Evolutionary conservation across 2,888 invertebrate genomes (phyloP), one percentile per base, ranked within the genome.

Genomic region (Neuroscelio doddi): DNA sequence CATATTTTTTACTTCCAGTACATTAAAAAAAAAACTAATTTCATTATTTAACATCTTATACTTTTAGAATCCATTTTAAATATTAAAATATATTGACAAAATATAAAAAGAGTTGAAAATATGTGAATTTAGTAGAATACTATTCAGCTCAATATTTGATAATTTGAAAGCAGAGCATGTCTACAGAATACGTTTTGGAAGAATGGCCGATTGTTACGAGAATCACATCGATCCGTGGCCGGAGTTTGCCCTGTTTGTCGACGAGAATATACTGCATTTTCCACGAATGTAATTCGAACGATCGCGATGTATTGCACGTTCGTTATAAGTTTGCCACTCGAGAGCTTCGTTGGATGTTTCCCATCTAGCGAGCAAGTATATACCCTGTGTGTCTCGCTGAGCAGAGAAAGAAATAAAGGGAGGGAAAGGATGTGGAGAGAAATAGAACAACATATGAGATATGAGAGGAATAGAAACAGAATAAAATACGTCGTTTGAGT

Each of bases 271-370:
- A 52, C 52, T 52, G 44, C 52, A 52, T 52, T 52, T 52, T 52
- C 52, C 52, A 34, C 64, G 56, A 38, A 64, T 58, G 56, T 53
- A 58, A 64, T 64, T 64, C 64, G 64, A 64, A 47, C 52, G 55
- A 62, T 62, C 50, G 55, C 49, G 51, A 64, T 58, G 64, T 64
- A 58, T 53, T 47, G 52, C 57, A 57, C 63, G 63, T 64, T 64
- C 63, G 63, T 64, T 64, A 64, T 64, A 64, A 64, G 63, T 64
- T 57, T 64, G 47, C 49, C 55, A 53, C 55, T 62, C 55, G 55
- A 55, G 49, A 44, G 67, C 53, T 57, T 58, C 65, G 71, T 63
- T 65, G 63, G 71, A 64, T 70, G 67, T 74, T 72, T 72, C 69
- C 72, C 68, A 68, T 71, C 72, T 57, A 53, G 47, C 42, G 64